Conservation (phyloP, 2,797 vertebrate species). For the Threskiornis aethiopicus region DNA sequence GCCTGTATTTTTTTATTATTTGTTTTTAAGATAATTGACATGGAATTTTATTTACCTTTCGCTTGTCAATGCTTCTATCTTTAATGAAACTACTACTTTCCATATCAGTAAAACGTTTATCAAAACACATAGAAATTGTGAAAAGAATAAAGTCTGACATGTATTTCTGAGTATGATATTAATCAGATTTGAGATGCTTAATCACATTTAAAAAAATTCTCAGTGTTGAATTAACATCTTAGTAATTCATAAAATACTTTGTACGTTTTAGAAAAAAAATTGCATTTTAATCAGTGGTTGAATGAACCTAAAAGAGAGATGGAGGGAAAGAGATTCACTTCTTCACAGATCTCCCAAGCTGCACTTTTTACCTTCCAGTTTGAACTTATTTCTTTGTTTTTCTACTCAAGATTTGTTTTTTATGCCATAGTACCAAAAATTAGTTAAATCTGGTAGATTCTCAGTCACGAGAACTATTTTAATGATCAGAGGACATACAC, state of each 20-base stretch:
- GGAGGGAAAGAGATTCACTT: background rate
- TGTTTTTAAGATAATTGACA: background rate
- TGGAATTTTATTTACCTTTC: background rate
- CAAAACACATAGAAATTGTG: background rate
- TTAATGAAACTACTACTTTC: background rate
- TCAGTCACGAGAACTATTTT: background rate
- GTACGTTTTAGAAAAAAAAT: background rate
- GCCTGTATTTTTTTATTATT: background rate
- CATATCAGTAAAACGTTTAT: background rate
- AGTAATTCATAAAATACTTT: background rate
- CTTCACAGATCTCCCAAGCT: background rate
- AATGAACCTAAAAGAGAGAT: background rate
- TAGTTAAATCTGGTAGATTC: background rate
- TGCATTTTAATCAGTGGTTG: background rate
- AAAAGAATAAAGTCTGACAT: background rate
- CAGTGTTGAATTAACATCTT: background rate
- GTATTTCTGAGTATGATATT: background rate
- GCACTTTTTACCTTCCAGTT: background rate
- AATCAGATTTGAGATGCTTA: background rate
- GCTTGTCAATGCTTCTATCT: background rate
- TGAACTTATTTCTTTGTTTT: background rate
- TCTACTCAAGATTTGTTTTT: background rate
- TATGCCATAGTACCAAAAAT: accelerated
- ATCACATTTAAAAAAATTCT: background rate
- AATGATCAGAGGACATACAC: background rate